A percentile compares a stretch with the other conserved stretches of the same genome.
Evolutionary conservation across 1,140 invertebrate genomes (phyloP).

Genomic region (Caenorhabditis briggsae): DNA sequence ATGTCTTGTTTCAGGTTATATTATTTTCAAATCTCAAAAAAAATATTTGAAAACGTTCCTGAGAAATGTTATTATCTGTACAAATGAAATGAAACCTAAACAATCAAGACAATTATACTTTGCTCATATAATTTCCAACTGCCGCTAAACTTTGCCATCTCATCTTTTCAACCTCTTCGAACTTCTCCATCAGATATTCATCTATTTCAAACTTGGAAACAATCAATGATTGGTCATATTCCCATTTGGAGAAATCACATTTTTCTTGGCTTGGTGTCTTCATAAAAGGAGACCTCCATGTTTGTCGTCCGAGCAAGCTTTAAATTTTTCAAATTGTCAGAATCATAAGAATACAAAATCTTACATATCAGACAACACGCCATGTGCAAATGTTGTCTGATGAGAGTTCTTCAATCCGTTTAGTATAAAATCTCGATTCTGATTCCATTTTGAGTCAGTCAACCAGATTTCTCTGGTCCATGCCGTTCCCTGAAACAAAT

Average conservation of each 20-base stretch:
- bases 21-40: too few species aligned
- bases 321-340: not conserved
- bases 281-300: slow-evolving; percentile 15
- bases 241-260: not conserved
- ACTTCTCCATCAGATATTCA: slow-evolving; percentile 6
- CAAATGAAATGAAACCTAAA: not conserved
- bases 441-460: slow-evolving; percentile 56
- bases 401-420: slow-evolving; percentile 58
- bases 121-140: slow-evolving; percentile 29
- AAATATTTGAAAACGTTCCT: not conserved
- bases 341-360: not conserved
- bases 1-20: too few species aligned
- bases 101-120: not conserved
- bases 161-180: slow-evolving; percentile 15
- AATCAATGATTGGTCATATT: slow-evolving; percentile 7
- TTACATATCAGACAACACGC: slow-evolving; percentile 20
- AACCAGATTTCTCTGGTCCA: slow-evolving; percentile 64
- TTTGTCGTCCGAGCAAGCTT: not conserved
- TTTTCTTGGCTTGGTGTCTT: not conserved
- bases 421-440: slow-evolving; percentile 59
- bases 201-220: not conserved
- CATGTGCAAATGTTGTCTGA: not conserved
- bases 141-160: slow-evolving; percentile 22
- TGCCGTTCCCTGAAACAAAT: slow-evolving; percentile 33
- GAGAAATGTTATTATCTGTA: too few species aligned